Base-by-base conservation (phyloP, 2,888 invertebrate species). In the Disparrhopalites patrizii region DNA sequence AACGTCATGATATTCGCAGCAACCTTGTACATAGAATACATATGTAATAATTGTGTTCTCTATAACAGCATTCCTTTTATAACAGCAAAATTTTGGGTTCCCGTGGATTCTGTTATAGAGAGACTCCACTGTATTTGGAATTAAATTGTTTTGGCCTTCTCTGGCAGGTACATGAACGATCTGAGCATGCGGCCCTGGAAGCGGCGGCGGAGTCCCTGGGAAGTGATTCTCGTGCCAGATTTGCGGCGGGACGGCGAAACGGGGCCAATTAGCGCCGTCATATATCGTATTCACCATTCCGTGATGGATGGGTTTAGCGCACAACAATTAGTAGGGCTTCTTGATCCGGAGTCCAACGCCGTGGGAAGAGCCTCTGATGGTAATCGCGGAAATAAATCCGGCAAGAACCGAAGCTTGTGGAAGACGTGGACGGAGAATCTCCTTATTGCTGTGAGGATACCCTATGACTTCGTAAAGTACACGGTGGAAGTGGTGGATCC, bases 141-240 rank as follows among this genome's bases (percentile, higher is more conserved):
- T n/a, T n/a, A n/a, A n/a, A n/a, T n/a, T n/a, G n/a, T n/a, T n/a
- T n/a, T n/a, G n/a, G n/a, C n/a, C n/a, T n/a, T n/a, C n/a, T n/a
- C n/a, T n/a, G n/a, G n/a, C n/a, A n/a, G n/a, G 1, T 25, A 20
- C 10, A 20, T 62, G 25, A 31, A 18, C 15, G 20, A 55, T 23
- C 15, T 62, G 25, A 25, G 38, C 18, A 40, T 18, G n/a, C 2
- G 18, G 3, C 54, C 51, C 1, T 62, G 23, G 18, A 13, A 36
- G 7, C 13, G 18, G 18, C 28, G 43, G 3, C 38, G 20, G n/a
- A 62, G 62, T 31, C 62, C 62, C 15, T 62, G 62, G 62, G 54
- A 54, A 7, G 7, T 62, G 3, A 62, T 55, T 15, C n/a, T 62
- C 13, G 23, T 36, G 8, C 52, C 54, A 18, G 43, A 40, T 38